Conservation (phyloP, 2,888 invertebrate genomes). For the Orthosia incerta region DNA sequence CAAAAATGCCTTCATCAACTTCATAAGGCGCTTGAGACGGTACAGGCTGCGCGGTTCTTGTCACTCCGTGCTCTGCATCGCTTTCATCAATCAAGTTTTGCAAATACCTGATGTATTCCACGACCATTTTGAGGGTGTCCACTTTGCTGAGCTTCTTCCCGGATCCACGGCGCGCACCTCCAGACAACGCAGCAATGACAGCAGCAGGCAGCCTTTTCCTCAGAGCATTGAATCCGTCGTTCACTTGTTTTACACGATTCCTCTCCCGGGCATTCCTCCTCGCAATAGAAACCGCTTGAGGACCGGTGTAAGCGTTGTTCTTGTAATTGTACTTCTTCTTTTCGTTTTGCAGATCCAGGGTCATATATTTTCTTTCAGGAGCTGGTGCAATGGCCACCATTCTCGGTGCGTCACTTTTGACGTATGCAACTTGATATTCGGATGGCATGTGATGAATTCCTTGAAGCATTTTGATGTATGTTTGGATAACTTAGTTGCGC, state of each 20-base stretch:
- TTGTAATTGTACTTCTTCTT: constrained; percentile 92
- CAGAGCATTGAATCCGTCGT: constrained; percentile 97
- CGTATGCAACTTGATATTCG: constrained; percentile 70
- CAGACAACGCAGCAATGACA: constrained; percentile 93
- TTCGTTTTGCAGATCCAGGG: constrained; percentile 82
- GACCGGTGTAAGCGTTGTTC: constrained; percentile 88
- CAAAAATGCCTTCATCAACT: constrained; percentile 83
- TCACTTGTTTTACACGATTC: constrained; percentile 98
- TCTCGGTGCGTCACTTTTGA: constrained; percentile 72
- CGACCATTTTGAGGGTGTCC: constrained; percentile 97
- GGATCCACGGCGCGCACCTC: constrained; percentile 93
- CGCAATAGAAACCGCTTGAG: constrained; percentile 96
- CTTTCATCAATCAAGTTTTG: constrained; percentile 94
- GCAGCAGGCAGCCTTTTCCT: constrained; percentile 96
- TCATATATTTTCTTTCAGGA: constrained; percentile 81
- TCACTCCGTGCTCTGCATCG: constrained; percentile 88
- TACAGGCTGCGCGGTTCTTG: constrained; percentile 60
- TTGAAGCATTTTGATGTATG: constrained; percentile 75
- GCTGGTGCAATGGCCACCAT: constrained; percentile 91
- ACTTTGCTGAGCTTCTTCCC: constrained; percentile 97
- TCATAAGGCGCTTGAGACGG: constrained; percentile 72
- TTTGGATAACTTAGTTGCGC: constrained; percentile 47
- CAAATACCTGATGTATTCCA: constrained; percentile 96
- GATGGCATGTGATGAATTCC: constrained; percentile 70
- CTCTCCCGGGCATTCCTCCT: constrained; percentile 98